Evolutionary conservation across 2,113 vertebrate genomes (phyloP).

Genomic region (Gallinago paraguaiae): DNA sequence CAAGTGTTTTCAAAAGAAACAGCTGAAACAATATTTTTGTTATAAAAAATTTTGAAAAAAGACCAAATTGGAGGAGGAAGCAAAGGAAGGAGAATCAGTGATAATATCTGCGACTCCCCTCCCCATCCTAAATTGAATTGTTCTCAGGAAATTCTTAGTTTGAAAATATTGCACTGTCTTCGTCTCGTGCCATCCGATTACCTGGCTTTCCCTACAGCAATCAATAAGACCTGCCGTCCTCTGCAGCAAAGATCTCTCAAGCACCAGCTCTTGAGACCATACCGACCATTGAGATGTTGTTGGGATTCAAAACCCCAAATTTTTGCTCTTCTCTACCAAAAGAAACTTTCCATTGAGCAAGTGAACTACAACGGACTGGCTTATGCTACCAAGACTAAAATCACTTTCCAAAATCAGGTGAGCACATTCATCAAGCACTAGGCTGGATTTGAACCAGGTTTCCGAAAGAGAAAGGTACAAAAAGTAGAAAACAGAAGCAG

Average conservation of each 20-base stretch:
- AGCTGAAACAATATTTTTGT: background rate
- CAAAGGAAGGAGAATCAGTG: background rate
- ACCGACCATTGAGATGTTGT: accelerated
- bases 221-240: background rate
- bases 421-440: background rate
- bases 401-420: background rate
- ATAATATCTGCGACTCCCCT: background rate
- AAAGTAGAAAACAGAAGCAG: background rate
- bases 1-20: background rate
- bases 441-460: background rate
- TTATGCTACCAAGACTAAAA: background rate
- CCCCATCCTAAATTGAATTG: background rate
- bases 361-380: background rate
- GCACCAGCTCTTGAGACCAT: background rate
- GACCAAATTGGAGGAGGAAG: background rate
- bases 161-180: background rate
- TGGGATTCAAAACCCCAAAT: background rate
- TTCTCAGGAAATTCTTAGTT: background rate
- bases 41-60: background rate
- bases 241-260: background rate
- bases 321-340: background rate
- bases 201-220: background rate
- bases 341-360: background rate
- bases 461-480: background rate
- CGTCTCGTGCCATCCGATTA: accelerated